phyloP scores from a whole-genome alignment of 1,140 invertebrate species.

The Drosophila paulistorum region DNA sequence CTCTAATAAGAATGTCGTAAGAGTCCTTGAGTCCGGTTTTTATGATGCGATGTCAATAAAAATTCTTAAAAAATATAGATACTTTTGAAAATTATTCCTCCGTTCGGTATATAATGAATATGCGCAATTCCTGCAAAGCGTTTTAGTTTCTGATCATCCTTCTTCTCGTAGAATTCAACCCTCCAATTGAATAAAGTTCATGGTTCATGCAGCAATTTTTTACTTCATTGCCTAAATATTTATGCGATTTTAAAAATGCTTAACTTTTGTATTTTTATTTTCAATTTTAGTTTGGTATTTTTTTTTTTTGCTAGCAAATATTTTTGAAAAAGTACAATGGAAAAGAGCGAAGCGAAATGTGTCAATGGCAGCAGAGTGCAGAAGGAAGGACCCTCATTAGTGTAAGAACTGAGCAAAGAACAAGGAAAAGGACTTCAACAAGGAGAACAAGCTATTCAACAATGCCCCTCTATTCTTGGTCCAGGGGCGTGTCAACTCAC shows the following conservation, averaged over 20 bases:
- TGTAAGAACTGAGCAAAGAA: constrained; percentile 61
- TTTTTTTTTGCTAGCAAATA: constrained; percentile 54
- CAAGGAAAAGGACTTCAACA: constrained; percentile 47
- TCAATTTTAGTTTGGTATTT: constrained; percentile 34
- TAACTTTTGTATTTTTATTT: constrained; percentile 25
- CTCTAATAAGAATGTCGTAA: no score
- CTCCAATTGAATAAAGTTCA: constrained; percentile 2
- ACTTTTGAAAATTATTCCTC: no score
- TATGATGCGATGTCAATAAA: no score
- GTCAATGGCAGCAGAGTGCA: constrained; percentile 67
- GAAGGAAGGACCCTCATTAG: constrained; percentile 73
- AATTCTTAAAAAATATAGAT: no score
- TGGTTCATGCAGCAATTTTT: constrained; percentile 51
- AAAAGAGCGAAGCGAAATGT: constrained; percentile 48
- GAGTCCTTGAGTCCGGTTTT: no score
- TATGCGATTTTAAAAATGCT: constrained; percentile 70
- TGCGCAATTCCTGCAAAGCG: no score
- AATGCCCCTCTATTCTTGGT: constrained; percentile 46
- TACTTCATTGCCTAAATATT: constrained; percentile 79
- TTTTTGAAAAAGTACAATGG: constrained; percentile 67
- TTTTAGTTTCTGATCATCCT: no score
- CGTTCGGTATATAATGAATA: no score
- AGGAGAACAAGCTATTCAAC: constrained; percentile 43
- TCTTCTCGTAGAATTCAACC: constrained; percentile 15
- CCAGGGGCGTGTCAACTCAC: constrained; percentile 66